Evolutionary conservation across 2,888 invertebrate species (phyloP), one percentile per base, ranked within the genome.

Genomic region (Notodonta ziczac): DNA sequence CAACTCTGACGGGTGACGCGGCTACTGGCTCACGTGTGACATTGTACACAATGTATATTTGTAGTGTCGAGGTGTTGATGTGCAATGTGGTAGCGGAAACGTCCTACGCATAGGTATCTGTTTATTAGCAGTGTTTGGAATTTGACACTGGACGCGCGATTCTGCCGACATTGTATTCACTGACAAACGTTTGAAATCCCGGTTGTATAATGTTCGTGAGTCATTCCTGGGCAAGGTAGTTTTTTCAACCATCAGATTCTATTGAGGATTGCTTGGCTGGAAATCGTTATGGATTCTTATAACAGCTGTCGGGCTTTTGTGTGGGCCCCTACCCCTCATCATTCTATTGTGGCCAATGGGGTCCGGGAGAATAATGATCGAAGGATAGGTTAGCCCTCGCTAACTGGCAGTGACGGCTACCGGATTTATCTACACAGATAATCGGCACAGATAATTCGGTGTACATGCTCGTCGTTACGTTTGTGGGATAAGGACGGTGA

Each of bases 371-470:
- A 85, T 86, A 87, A 86, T 83, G 86, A 84, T 82, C 78, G 76
- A 72, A 78, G 77, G 72, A 69, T 64, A 63, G 77, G 81, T 84
- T n/a, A n/a, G n/a, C 89, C 87, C 88, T 85, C 77, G 70, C 63
- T 72, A 64, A 70, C 74, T 68, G 73, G 69, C 77, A 65, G 58
- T 68, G 77, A 74, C 78, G 81, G 81, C 81, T 80, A 85, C 79
- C 80, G 80, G 80, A 75, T 84, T 84, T 89, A 88, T 88, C 85
- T 81, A 72, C 74, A 74, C 67, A 82, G 89, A 90, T 90, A 84
- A 90, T 90, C 87, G 67, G 63, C 57, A 75, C 75, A 61, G 78
- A 83, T 84, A 82, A 64, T 71, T 59, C 57, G 66, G 61, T 59
- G 70, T 59, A 66, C 69, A 66, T 63, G 70, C 72, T 73, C 70